Evolutionary conservation across 1,140 invertebrate species (phyloP), one percentile per base, ranked within the genome.

Genomic region (Medauroidea extradentata): DNA sequence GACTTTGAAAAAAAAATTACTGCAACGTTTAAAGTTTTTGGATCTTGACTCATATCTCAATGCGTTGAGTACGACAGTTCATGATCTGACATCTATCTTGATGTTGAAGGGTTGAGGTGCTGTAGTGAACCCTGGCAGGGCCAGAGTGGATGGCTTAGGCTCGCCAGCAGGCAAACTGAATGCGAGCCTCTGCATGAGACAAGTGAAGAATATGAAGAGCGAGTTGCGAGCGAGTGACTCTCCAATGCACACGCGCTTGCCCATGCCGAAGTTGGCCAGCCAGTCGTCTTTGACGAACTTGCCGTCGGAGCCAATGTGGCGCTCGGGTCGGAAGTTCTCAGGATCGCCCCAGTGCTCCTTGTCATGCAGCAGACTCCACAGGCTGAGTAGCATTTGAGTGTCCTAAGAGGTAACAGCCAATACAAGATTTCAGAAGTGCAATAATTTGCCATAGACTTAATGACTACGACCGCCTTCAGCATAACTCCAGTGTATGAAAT

Each of bases 191-290:
- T 69, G 66, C 43, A 72, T 53, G 5, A 74, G 56, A 19, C 42
- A 53, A 13, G 64, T 41, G 14, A 66, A 60, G 42, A 70, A 73
- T 3, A 73, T 39, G 52, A 73, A 74, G 1, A 71, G 59, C 54
- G 63, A 59, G 18, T 69, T 68, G 27, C 61, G 63, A 4, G 71
- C 69, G 18, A 73, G 57, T 1, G 62, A 48, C 56, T 73, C 71
- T 50, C 71, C 71, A 0, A 62, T 41, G 60, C 72, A 74, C 13
- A 66, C 53, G 50, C 72, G 57, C 49, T 67, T 69, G 34, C 72
- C 72, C 65, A 53, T 9, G 67, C 66, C 38, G 52, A 46, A 55
- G 41, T 27, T 27, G 16, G 54, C 39, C 4, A 57, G 14, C 9
- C 16, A 23, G 3, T 61, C 43, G 52, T 60, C 58, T 16, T 58